Evolutionary conservation across 2,113 vertebrate species (phyloP).

Genomic region (Cacatua alba): DNA sequence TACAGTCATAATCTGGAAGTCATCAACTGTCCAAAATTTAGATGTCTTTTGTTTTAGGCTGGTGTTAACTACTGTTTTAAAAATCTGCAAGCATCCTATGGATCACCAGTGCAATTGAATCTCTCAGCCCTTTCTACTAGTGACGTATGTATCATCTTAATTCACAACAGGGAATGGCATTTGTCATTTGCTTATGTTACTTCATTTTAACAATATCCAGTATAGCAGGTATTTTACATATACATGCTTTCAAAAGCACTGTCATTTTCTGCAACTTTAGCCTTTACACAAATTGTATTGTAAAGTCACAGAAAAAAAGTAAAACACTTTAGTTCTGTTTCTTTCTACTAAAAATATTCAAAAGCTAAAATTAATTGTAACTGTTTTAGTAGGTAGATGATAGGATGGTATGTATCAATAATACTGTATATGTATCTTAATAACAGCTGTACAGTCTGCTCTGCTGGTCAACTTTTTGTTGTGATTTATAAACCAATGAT

Average conservation of each 20-base stretch:
- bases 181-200: neutral
- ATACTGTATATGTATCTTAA: neutral
- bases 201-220: neutral
- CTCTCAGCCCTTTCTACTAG: neutral
- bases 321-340: neutral
- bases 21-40: neutral
- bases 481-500: neutral
- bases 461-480: neutral
- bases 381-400: neutral
- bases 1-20: neutral
- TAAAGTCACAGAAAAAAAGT: neutral
- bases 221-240: neutral
- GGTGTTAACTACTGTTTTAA: neutral
- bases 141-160: neutral
- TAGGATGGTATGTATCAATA: neutral
- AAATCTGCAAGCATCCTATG: neutral
- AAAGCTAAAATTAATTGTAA: neutral
- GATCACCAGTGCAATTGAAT: neutral
- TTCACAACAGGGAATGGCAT: neutral
- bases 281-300: neutral
- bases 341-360: neutral
- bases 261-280: neutral
- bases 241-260: neutral
- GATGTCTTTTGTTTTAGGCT: neutral
- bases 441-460: neutral